A percentile compares a stretch with the other conserved stretches of the same genome.
phyloP scores from a whole-genome alignment of 2,113 vertebrate species.

The Camelus dromedarius region DNA sequence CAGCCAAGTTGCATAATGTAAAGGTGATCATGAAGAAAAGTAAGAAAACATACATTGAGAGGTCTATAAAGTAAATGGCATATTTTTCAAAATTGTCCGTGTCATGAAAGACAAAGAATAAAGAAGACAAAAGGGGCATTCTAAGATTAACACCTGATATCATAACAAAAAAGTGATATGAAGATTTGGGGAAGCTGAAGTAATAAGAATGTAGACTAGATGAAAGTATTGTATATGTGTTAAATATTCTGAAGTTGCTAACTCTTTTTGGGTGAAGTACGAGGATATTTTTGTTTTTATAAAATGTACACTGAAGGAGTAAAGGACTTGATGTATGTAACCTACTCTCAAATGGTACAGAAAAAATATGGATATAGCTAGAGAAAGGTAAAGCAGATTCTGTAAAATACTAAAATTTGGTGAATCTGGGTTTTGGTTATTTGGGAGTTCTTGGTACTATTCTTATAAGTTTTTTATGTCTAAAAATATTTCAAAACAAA shows the following conservation, averaged over 20 bases:
- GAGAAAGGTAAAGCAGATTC: not conserved
- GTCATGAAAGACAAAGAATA: not conserved
- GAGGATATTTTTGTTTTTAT: not conserved
- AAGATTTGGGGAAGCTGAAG: not conserved
- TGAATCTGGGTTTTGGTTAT: not conserved
- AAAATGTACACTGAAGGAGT: not conserved
- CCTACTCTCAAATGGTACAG: not conserved
- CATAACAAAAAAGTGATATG: not conserved
- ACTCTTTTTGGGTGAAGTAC: not conserved
- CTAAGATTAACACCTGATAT: not conserved
- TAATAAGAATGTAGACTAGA: not conserved
- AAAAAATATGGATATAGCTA: not conserved
- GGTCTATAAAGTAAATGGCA: not conserved
- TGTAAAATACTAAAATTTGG: not conserved
- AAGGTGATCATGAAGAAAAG: not conserved
- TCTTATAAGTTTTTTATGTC: not conserved
- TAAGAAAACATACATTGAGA: not conserved
- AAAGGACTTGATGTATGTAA: not conserved
- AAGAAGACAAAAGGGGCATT: not conserved
- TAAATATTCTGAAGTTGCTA: not conserved
- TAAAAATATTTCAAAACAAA: not conserved
- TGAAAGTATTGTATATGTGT: not conserved
- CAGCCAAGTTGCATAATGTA: not conserved
- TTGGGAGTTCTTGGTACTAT: not conserved
- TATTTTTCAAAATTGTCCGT: not conserved